Base-by-base conservation (phyloP, 1,140 invertebrate genomes). In the Heliothis subflexa region DNA sequence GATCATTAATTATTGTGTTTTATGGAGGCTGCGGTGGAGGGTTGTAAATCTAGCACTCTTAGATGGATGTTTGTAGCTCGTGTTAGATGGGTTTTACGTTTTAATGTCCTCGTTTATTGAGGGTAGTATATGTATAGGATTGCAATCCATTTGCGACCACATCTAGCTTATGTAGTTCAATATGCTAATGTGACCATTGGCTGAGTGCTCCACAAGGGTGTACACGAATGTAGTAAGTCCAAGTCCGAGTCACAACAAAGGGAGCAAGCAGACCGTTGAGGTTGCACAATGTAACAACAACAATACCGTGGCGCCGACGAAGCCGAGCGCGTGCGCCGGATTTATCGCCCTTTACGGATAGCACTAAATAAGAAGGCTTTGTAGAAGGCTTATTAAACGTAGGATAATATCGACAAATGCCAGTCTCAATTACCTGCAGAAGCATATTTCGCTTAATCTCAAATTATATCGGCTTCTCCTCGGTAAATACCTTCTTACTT, bases 221-320 rank as follows among this genome's bases (percentile, higher is more conserved):
- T 85, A 33, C 33, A 33, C 33, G 33, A 33, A 88, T 85, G 85
- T 85, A 81, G 79, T 87, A 81, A 81, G 77, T 80, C 80, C 78
- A 80, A 68, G 81, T 81, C 55, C 77, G 81, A 83, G 85, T 83
- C 85, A 85, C 85, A 86, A 87, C 81, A 88, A 86, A 85, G 85
- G 78, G 79, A 59, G 81, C 75, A 81, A 80, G 18, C 64, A 84
- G 85, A 82, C 79, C 80, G 82, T 76, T 80, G 78, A 74, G 57
- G 76, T 83, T 82, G 80, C 82, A 87, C 86, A 88, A 86, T 87
- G 62, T 49, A 52, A 52, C 47, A 55, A 62, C 81, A 84, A 87
- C 80, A 86, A 84, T 81, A 79, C 64, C 49, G 75, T 81, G 83
- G 81, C 83, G 83, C 81, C 84, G 80, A 61, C 81, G 81, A 77